Evolutionary conservation across 2,113 vertebrate species (phyloP), one percentile per base, ranked within the genome.

Genomic region (Chascanopsetta lugubris): DNA sequence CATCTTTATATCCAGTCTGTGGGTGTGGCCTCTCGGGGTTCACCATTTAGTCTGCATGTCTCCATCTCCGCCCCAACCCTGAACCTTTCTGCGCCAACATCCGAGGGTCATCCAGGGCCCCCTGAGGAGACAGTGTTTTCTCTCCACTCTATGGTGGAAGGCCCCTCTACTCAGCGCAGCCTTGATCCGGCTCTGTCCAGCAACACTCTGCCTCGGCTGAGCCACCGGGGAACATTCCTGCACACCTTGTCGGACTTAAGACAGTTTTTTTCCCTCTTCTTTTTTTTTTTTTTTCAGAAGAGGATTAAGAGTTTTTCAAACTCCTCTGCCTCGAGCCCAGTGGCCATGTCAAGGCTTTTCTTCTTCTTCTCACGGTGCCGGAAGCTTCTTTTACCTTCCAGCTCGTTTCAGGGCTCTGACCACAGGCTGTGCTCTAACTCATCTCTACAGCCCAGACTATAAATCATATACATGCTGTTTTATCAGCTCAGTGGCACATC

Each of bases 231-330:
- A 72, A 25, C 45, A 10, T 62, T 45, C 27, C 40, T 24, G 5
- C 2, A 7, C 32, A 62, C 40, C 30, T 53, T 65, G 3, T 47
- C 29, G 50, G 8, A 68, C 32, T 56, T 45, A 7, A 11, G 25
- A 49, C 3, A 76, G 46, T 72, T 77, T 71, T 72, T 77, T 71
- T 55, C 25, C 20, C 38, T 47, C 49, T n/a, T 69, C 69, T 43
- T 43, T 43, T 43, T 3, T 79, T 53, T 57, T n/a, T n/a, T n/a
- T n/a, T n/a, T n/a, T n/a, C n/a, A n/a, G n/a, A 61, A 25, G 45
- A 58, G 40, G 50, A 71, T 79, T 56, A 61, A 65, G 50, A 17
- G 13, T 69, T 54, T 58, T 51, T 25, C 20, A 10, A 20, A 50
- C 24, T 59, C 40, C 12, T 77, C 24, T 45, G 18, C 46, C 61